phyloP scores from a whole-genome alignment of 2,797 vertebrate genomes.

The Furcifer pardalis region DNA sequence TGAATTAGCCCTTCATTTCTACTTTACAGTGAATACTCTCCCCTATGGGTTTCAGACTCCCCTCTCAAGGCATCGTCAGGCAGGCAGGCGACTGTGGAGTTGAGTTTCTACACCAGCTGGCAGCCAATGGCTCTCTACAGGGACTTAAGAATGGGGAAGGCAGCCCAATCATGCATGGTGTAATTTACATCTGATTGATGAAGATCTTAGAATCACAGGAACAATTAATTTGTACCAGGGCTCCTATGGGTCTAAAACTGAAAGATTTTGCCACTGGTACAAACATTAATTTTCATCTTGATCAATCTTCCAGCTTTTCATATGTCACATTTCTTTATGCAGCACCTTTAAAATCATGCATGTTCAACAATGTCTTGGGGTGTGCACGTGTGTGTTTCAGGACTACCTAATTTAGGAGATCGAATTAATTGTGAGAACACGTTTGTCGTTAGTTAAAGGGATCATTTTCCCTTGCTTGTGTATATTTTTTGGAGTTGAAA shows the following conservation, averaged over 20 bases:
- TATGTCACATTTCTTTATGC: conserved; percentile 57
- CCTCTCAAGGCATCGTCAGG: conserved; percentile 49
- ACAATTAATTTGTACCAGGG: conserved; percentile 77
- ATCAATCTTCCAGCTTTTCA: conserved; percentile 67
- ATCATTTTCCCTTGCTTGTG: conserved; percentile 15
- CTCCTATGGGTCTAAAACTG: conserved; percentile 70
- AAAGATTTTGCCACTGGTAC: conserved; percentile 68
- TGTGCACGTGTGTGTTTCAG: conserved; percentile 41
- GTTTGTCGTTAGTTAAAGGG: conserved; percentile 39
- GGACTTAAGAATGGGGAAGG: conserved; percentile 70
- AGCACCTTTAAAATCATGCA: conserved; percentile 59
- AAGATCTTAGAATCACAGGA: conserved; percentile 78
- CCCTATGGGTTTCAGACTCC: conserved; percentile 54
- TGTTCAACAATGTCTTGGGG: conserved; percentile 52
- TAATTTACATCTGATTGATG: conserved; percentile 82
- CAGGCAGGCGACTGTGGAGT: conserved; percentile 53
- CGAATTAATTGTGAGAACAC: conserved; percentile 52
- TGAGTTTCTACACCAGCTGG: conserved; percentile 67
- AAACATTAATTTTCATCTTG: conserved; percentile 73
- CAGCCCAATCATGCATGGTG: conserved; percentile 74
- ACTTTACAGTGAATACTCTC: conserved; percentile 45
- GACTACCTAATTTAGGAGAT: conserved; percentile 41
- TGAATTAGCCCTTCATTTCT: conserved; percentile 44
- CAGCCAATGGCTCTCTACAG: conserved; percentile 68
- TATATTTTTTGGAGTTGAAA: background rate